Conservation (phyloP, 2,113 vertebrate species). For the Atractosteus spatula region DNA sequence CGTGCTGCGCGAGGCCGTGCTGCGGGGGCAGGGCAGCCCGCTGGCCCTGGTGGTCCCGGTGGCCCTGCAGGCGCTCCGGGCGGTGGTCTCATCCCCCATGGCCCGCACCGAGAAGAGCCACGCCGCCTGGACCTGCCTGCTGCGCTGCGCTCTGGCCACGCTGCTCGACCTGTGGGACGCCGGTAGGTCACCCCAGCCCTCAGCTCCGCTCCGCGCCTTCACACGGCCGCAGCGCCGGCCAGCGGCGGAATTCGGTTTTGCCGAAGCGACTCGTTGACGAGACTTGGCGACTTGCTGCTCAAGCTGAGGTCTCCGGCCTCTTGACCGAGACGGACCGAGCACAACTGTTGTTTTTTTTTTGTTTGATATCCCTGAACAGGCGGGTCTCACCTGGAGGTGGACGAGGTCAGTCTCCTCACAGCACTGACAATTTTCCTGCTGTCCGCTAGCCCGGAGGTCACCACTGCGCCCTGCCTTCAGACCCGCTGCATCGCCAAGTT, state of each 20-base stretch:
- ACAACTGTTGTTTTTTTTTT: not conserved
- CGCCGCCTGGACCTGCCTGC: constrained; percentile 76
- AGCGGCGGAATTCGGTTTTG: too few relatives aligned
- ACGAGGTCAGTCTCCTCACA: constrained; percentile 77
- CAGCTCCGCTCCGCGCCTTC: not conserved
- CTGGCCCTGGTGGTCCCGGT: constrained; percentile 61
- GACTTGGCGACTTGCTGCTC: too few relatives aligned
- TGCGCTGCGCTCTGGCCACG: constrained; percentile 75
- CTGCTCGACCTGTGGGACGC: constrained; percentile 76
- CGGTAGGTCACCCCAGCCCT: constrained; percentile 48
- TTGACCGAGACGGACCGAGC: too few relatives aligned
- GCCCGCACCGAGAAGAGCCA: constrained; percentile 83
- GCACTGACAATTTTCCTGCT: constrained; percentile 82
- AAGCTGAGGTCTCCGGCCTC: too few relatives aligned
- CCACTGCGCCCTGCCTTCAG: constrained; percentile 69
- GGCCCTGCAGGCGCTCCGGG: constrained; percentile 78
- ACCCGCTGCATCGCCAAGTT: constrained; percentile 75
- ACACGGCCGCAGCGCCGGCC: too few relatives aligned
- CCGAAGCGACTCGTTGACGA: too few relatives aligned
- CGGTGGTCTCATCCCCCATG: constrained; percentile 80
- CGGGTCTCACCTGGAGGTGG: constrained; percentile 45
- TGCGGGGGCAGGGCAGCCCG: constrained; percentile 43
- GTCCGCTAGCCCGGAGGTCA: constrained; percentile 77
- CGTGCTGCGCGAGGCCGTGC: constrained; percentile 78
- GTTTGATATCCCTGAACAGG: constrained; percentile 31